phyloP scores from a whole-genome alignment of 1,140 invertebrate species.

The Drosophila ogumai region DNA sequence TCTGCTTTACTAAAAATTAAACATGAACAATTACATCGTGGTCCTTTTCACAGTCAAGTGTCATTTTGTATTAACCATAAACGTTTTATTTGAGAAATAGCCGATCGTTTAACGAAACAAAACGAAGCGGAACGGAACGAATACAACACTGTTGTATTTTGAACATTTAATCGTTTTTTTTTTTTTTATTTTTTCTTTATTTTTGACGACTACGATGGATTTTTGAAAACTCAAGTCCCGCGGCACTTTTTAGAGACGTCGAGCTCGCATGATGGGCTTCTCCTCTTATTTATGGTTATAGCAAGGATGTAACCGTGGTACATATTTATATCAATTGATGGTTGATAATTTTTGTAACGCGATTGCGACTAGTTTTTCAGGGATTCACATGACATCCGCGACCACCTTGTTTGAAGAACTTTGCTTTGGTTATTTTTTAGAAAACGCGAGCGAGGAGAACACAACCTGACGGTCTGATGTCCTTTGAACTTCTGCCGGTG shows the following conservation, averaged over 20 bases:
- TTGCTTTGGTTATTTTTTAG: conserved; percentile 9
- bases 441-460: conserved; percentile 35
- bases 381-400: conserved; percentile 12
- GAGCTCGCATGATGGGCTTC: not conserved
- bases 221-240: not conserved
- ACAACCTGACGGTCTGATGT: conserved; percentile 78
- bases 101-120: conserved; percentile 46
- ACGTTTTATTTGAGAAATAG: conserved; percentile 16
- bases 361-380: not conserved
- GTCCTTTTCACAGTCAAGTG: conserved; percentile 83
- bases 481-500: conserved; percentile 80
- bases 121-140: conserved; percentile 42
- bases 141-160: conserved; percentile 24
- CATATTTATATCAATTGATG: not conserved
- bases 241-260: conserved; percentile 5
- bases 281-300: not conserved
- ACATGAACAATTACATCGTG: conserved; percentile 79
- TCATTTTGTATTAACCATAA: conserved; percentile 63
- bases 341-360: not conserved
- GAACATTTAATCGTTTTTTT: not conserved
- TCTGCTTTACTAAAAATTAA: conserved; percentile 30
- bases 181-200: not conserved
- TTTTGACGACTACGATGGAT: not conserved
- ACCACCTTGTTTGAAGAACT: conserved; percentile 3
- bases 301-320: too few relatives aligned